Evolutionary conservation across 2,797 vertebrate species (phyloP).

Genomic region (Typhlichthys eigenmanni): DNA sequence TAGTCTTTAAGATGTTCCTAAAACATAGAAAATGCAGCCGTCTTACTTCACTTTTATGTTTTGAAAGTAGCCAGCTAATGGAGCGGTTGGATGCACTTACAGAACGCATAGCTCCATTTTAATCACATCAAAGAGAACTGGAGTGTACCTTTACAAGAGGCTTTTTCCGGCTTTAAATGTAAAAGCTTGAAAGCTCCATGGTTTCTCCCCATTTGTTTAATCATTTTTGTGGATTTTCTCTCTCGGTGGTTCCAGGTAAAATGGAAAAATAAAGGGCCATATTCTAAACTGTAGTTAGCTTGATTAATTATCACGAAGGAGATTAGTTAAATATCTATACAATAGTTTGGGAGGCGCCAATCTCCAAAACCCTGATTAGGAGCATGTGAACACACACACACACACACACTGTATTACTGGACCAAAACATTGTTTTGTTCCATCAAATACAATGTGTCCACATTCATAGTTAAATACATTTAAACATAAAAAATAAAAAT

Average conservation of each 20-base stretch:
- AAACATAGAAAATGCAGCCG: not conserved
- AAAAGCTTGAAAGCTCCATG: slow-evolving; percentile 31
- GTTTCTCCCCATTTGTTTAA: slow-evolving; percentile 12
- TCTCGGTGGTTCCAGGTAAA: slow-evolving; percentile 3
- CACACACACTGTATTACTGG: too few species aligned
- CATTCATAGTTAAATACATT: too few species aligned
- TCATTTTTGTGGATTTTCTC: slow-evolving; percentile 3
- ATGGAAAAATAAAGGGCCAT: not conserved
- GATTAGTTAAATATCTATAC: too few species aligned
- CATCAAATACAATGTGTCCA: too few species aligned
- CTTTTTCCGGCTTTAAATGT: slow-evolving; percentile 31
- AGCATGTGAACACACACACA: too few species aligned
- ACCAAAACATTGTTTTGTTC: too few species aligned
- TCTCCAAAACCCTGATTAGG: too few species aligned
- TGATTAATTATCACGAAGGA: too few species aligned
- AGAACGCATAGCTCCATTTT: slow-evolving; percentile 47
- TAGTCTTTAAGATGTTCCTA: too few species aligned
- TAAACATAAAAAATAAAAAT: too few species aligned
- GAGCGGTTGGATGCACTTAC: slow-evolving; percentile 17
- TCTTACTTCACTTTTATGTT: slow-evolving; percentile 7
- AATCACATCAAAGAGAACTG: slow-evolving; percentile 54
- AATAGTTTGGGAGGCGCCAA: too few species aligned
- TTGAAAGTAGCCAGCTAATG: slow-evolving; percentile 16
- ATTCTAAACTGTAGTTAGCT: too few species aligned
- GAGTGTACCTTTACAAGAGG: slow-evolving; percentile 32